A percentile compares a stretch with the other conserved stretches of the same genome.
phyloP scores from a whole-genome alignment of 23 tunicate species.

The Clavelina lepadiformis region DNA sequence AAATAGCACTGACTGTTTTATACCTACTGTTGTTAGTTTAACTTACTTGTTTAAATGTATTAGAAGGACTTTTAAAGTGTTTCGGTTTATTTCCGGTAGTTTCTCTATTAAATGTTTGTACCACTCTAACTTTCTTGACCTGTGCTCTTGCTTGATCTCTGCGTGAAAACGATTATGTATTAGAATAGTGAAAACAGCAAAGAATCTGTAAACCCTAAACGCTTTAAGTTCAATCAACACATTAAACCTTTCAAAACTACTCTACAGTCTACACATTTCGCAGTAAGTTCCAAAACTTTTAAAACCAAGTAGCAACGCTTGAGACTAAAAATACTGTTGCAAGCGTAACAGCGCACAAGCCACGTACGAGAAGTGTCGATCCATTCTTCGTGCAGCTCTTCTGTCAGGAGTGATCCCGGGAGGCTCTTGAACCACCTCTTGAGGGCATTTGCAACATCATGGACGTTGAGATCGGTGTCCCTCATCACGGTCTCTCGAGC shows the following conservation, averaged over 20 bases:
- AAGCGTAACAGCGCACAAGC: background rate
- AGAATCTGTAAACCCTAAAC: no score
- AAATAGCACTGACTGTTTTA: background rate
- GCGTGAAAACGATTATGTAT: no score
- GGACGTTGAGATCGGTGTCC: constrained; percentile 72
- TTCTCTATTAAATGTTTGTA: constrained; percentile 63
- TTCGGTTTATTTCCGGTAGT: constrained; percentile 64
- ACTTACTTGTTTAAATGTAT: constrained; percentile 75
- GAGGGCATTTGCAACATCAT: constrained; percentile 88
- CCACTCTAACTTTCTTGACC: constrained; percentile 48
- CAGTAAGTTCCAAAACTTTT: no score
- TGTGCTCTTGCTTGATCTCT: constrained; percentile 47
- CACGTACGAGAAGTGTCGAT: constrained; percentile 64
- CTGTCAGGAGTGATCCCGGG: constrained; percentile 76
- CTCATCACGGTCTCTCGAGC: constrained; percentile 88
- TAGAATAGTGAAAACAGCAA: no score
- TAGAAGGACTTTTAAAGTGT: constrained; percentile 66
- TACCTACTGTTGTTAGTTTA: background rate
- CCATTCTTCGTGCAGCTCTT: constrained; percentile 58
- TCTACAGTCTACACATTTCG: no score
- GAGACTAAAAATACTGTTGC: background rate
- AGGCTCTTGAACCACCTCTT: constrained; percentile 89
- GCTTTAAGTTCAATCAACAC: no score
- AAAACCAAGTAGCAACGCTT: background rate
- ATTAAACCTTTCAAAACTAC: no score